A percentile compares a stretch with the other conserved stretches of the same genome.
These are phyloP conservation scores for Phragmatobia fuliginosa DNA, from an alignment of 2,888 invertebrate genomes.

Conservation along the genomic window DNA sequence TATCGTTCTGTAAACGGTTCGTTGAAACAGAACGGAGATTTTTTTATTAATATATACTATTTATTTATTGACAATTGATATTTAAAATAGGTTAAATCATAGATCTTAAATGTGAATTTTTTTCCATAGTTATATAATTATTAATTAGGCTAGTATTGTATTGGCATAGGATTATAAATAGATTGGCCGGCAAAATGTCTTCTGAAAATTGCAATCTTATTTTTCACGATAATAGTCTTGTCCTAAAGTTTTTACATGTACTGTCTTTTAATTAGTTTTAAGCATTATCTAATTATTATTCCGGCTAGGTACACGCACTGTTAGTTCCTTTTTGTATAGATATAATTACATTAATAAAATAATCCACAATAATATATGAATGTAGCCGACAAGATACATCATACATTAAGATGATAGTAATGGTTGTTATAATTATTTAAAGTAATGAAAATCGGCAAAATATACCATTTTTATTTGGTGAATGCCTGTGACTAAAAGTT, in stretches of 20 bases:
- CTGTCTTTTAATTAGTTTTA: slow-evolving; percentile 61
- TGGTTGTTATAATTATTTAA: slow-evolving; percentile 33
- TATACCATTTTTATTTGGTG: slow-evolving; percentile 33
- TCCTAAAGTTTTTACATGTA: slow-evolving; percentile 39
- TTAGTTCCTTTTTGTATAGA: slow-evolving; percentile 84
- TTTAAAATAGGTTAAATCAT: slow-evolving; percentile 68
- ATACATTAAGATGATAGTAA: slow-evolving; percentile 27
- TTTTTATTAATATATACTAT: slow-evolving; percentile 82
- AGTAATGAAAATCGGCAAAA: slow-evolving; percentile 29
- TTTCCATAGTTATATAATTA: slow-evolving; percentile 76
- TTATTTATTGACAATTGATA: slow-evolving; percentile 83
- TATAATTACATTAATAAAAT: slow-evolving; percentile 61
- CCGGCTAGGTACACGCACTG: slow-evolving; percentile 75
- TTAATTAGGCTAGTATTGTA: slow-evolving; percentile 55
- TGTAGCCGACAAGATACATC: slow-evolving; percentile 46
- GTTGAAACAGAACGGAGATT: slow-evolving; percentile 57
- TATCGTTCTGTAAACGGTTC: slow-evolving; percentile 44
- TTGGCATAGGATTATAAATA: slow-evolving; percentile 48
- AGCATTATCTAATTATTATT: slow-evolving; percentile 66
- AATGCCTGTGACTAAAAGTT: slow-evolving; percentile 69
- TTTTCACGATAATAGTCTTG: slow-evolving; percentile 31
- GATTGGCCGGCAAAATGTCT: slow-evolving; percentile 51
- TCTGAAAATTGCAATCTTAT: slow-evolving; percentile 23
- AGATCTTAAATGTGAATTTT: slow-evolving; percentile 69
- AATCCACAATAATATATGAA: slow-evolving; percentile 58